phyloP scores from a whole-genome alignment of 1,140 invertebrate genomes.

The Ylistrum balloti region DNA sequence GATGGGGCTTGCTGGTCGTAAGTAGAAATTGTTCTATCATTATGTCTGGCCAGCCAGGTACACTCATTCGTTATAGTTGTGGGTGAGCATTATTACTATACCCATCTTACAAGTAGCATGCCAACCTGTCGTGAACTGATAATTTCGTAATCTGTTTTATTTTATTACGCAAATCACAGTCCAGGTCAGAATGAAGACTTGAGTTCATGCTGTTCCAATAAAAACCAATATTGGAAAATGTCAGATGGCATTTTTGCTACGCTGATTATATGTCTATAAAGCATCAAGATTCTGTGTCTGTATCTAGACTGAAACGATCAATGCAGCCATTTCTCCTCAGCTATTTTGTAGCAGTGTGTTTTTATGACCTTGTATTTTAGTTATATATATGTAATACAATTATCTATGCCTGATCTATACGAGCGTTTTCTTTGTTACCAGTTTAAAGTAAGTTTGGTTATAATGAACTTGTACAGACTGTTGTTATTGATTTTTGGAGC shows the following conservation, averaged over 20 bases:
- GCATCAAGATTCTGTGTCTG: not conserved
- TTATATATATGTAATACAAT: slow-evolving; percentile 40
- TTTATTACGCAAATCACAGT: slow-evolving; percentile 16
- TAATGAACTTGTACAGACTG: slow-evolving; percentile 54
- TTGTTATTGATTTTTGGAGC: slow-evolving; percentile 52
- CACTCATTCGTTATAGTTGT: not conserved
- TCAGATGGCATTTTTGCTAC: slow-evolving; percentile 25
- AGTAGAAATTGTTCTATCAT: slow-evolving; percentile 35
- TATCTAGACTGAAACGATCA: not conserved
- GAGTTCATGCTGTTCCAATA: not conserved
- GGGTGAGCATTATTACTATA: not conserved
- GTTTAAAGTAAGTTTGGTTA: slow-evolving; percentile 42
- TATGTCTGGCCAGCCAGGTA: slow-evolving; percentile 21
- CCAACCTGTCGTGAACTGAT: slow-evolving; percentile 32
- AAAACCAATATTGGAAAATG: slow-evolving; percentile 30
- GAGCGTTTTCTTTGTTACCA: not conserved
- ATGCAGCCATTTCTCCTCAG: slow-evolving; percentile 4
- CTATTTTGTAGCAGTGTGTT: slow-evolving; percentile 3
- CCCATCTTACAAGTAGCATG: slow-evolving; percentile 23
- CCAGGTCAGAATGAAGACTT: slow-evolving; percentile 24
- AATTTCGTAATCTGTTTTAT: slow-evolving; percentile 40
- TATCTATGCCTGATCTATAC: slow-evolving; percentile 34
- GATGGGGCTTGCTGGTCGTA: slow-evolving; percentile 20
- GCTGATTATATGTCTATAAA: slow-evolving; percentile 13
- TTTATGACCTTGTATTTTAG: slow-evolving; percentile 26